These are phyloP conservation scores for Gastrophryne carolinensis DNA, from an alignment of 2,797 vertebrate genomes.

Conservation along the genomic window DNA sequence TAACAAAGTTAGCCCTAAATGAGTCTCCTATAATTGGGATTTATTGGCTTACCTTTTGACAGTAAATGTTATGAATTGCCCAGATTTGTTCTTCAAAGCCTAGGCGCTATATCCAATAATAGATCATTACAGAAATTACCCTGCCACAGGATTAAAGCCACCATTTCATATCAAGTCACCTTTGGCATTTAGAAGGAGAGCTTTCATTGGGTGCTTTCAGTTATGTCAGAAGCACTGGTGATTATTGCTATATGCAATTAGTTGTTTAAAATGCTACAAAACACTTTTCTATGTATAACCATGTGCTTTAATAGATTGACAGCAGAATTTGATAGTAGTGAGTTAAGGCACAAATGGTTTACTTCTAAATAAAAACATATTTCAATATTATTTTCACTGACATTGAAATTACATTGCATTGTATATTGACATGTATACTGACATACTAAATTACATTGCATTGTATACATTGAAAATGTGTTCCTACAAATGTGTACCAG, in stretches of 20 bases:
- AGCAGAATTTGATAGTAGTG: too few species aligned
- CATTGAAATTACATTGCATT: too few species aligned
- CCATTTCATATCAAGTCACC: constrained; percentile 5
- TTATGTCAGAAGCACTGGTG: background rate
- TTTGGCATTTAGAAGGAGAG: background rate
- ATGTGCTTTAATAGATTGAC: background rate
- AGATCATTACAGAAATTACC: constrained; percentile 44
- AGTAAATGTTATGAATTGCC: constrained; percentile 49
- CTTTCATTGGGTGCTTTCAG: background rate
- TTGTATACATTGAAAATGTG: too few species aligned
- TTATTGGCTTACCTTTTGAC: constrained; percentile 53
- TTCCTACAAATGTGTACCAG: too few species aligned
- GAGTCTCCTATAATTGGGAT: constrained; percentile 48
- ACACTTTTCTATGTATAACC: too few species aligned
- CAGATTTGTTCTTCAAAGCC: constrained; percentile 30
- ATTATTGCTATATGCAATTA: background rate
- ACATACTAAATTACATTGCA: too few species aligned
- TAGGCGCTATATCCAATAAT: constrained; percentile 49
- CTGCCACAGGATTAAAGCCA: constrained; percentile 23
- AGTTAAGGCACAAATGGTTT: too few species aligned
- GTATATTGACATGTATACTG: too few species aligned
- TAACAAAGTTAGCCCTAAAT: constrained; percentile 49
- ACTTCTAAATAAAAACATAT: too few species aligned
- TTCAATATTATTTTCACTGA: too few species aligned
- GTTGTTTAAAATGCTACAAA: background rate